Evolutionary conservation across 1,140 invertebrate species (phyloP), one percentile per base, ranked within the genome.

Genomic region (Hycleus cichorii): DNA sequence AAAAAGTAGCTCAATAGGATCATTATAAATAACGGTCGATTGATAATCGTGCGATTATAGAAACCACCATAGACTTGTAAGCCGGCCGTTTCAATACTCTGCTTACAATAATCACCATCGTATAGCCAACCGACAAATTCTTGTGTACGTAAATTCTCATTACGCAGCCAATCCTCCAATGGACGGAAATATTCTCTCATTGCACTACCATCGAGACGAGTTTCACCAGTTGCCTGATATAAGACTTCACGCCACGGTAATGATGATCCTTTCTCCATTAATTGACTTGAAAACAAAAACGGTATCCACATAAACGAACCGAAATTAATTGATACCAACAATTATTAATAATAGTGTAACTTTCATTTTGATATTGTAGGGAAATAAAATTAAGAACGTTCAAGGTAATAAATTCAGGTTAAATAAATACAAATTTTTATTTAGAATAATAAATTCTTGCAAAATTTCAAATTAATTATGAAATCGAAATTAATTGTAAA

Each of bases 131-230:
- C 89, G 4, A 89, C 78, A 58, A 84, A 84, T 69, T 91, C 88
- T 18, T 85, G 83, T 8, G 86, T 91, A 49, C 88, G 77, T 0
- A 90, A 73, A 69, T 90, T 90, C 69, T 95, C 89, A 62, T 83
- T 84, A 40, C 86, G 80, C 48, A 97, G 77, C 92, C 92, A 97
- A 24, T 93, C 85, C 66, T 90, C 85, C 4, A 98, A 77, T 0
- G 95, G 95, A 11, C 84, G 77, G 80, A 97, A 98, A 74, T 95
- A 98, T 68, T 96, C 89, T 45, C 91, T 74, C n/a, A 98, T 72
- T 0, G 94, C 90, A 38, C 80, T 80, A 10, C 92, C 89, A 69
- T 89, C 88, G 46, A 97, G 76, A 46, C 86, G 79, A 8, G 78
- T 77, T 67, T 91, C 88, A 8, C 90, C 90, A 1, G 88, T 90